Base-by-base conservation (phyloP, 2,797 vertebrate genomes). In the Thripadectes ignobilis region DNA sequence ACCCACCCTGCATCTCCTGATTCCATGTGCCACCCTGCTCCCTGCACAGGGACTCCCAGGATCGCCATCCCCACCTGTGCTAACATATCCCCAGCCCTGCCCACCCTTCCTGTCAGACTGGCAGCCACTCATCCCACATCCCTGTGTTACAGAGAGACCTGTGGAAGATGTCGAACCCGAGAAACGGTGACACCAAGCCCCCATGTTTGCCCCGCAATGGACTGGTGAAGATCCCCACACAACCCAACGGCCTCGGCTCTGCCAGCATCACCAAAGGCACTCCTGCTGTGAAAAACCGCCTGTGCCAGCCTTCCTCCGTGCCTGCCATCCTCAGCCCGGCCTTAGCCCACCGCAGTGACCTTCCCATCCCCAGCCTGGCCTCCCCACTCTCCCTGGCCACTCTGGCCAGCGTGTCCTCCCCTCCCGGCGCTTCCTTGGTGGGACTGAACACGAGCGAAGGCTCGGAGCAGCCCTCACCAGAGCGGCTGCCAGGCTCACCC, bases 261-360 rank as follows among this genome's bases (percentile, higher is more conserved):
- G 99, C 99, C 86, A 99, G 99, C 96, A 99, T 99, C 98, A 99
- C 99, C 98, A 99, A 99, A 98, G 99, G 99, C 97, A 99, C 99
- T 1, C 99, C 99, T 0, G 99, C 99, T 19, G 99, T 99, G 97
- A 99, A 99, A 98, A 99, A 99, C 98, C 99, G 99, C 84, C 97
- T 99, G 96, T 99, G 99, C 98, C 99, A 99, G 97, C 99, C 99
- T 38, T 99, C 99, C 38, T 99, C 99, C 0, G 98, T 99, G 82
- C 99, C 99, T 96, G 98, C 98, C 92, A 99, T 99, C 95, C 97
- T 99, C 92, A 98, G 98, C 58, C 98, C 98, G 9, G 98, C 98
- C 41, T 98, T 99, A 39, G 97, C 98, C 52, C 99, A 98, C 96
- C 98, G 98, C 98, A 97, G 98, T 71, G 98, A 99, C 86, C 95